Base-by-base conservation (phyloP, 2,113 vertebrate genomes). In the Pyrgilauda ruficollis region DNA sequence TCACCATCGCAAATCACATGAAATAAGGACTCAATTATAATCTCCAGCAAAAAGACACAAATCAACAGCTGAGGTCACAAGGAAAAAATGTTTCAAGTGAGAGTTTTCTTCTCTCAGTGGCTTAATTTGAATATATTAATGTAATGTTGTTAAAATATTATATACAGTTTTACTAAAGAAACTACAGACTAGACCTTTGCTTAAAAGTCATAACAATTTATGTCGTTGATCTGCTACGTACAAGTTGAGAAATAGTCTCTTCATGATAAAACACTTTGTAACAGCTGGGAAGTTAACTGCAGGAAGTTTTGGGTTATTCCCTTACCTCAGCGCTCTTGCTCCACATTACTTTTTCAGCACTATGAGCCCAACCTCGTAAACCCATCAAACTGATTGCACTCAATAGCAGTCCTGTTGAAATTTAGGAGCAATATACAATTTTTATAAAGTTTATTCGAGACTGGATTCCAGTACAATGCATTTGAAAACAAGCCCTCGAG, bases 131-230 rank as follows among this genome's bases (percentile, higher is more conserved):
- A 97, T 74, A 91, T 63, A 88, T 96, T 95, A 58, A 96, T 94
- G 94, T 95, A 90, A 95, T 41, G 33, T 90, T 94, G 97, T 96
- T 95, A 92, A 96, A 97, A 88, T 2, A 15, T 77, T 78, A 94
- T 89, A 97, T 64, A 87, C 95, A 96, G 78, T 97, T 97, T 96
- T 96, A 96, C 89, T 95, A 92, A 96, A 80, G 47, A 89, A 86
- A 85, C 82, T 80, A 94, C 85, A 68, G 66, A 90, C 79, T 91
- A 91, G 87, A 95, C 94, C 90, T 97, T 94, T 96, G 94, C 94
- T 96, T 97, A 96, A 91, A 76, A 84, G 90, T 84, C 67, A 3
- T 93, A 95, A 95, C 94, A 97, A 96, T 97, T 97, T 96, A 95
- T 59, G 69, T 30, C 27, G 19, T 86, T 77, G 82, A 97, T 97